These are phyloP conservation scores for Paradoxurus hermaphroditus DNA, from an alignment of 2,113 vertebrate species.

Conservation along the genomic window DNA sequence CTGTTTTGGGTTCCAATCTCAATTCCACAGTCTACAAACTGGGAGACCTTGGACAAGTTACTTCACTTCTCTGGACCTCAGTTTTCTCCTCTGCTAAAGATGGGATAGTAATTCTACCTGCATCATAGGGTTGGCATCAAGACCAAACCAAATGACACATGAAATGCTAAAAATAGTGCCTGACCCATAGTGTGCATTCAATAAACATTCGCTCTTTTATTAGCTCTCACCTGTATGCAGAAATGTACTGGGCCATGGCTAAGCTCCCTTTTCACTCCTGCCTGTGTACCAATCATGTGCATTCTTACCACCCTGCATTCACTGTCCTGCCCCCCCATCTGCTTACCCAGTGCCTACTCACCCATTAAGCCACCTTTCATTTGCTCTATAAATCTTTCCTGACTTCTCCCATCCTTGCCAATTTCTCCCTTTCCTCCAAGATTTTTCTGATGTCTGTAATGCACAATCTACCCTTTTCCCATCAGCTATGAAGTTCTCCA, in stretches of 20 bases:
- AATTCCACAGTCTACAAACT: neutral
- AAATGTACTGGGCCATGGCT: neutral
- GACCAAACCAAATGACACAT: neutral
- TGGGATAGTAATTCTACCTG: neutral
- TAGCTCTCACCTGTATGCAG: neutral
- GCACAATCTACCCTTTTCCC: neutral
- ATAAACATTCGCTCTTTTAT: neutral
- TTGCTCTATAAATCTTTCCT: neutral
- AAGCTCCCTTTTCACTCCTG: neutral
- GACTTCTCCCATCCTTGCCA: neutral
- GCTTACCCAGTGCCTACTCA: neutral
- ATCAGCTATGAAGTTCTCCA: neutral
- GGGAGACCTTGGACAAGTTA: neutral
- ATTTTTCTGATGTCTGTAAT: neutral
- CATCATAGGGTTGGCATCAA: neutral
- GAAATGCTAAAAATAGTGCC: neutral
- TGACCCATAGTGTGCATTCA: neutral
- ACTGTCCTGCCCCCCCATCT: neutral
- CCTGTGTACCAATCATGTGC: neutral
- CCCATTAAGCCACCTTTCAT: neutral
- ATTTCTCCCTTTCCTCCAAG: neutral
- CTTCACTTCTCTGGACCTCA: neutral
- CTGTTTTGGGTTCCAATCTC: neutral
- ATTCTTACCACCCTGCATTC: neutral
- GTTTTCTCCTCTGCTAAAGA: neutral